Evolutionary conservation across 2,888 invertebrate species (phyloP).

Genomic region (Dasypolia templi): DNA sequence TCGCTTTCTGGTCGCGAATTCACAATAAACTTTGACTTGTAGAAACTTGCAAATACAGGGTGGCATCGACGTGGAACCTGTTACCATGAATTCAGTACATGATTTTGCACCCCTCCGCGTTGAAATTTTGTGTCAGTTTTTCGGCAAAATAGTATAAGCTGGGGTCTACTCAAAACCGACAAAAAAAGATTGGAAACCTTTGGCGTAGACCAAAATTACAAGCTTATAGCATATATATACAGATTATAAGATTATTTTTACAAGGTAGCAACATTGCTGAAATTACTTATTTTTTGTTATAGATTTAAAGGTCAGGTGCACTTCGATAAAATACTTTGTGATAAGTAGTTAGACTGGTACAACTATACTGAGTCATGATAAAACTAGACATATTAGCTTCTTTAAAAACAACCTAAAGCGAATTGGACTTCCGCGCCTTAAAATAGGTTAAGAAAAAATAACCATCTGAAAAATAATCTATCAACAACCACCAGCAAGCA

Average conservation of each 20-base stretch:
- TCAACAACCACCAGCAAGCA: too few relatives aligned
- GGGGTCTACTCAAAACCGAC: too few relatives aligned
- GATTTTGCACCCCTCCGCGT: too few relatives aligned
- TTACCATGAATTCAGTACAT: too few relatives aligned
- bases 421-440: background rate
- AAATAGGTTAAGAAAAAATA: background rate
- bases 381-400: background rate
- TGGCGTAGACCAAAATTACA: conserved; percentile 28
- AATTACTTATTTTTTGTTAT: conserved; percentile 1
- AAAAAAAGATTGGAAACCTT: too few relatives aligned
- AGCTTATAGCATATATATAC: background rate
- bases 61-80: too few relatives aligned
- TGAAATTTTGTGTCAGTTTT: too few relatives aligned
- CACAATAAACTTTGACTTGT: too few relatives aligned
- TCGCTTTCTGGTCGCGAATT: too few relatives aligned
- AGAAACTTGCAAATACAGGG: too few relatives aligned
- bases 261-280: conserved; percentile 36
- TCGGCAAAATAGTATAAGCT: too few relatives aligned
- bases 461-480: background rate
- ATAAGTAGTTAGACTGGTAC: background rate
- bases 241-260: conserved; percentile 10
- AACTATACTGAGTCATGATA: background rate
- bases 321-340: background rate
- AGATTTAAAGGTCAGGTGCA: conserved; percentile 28
- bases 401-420: too few relatives aligned